Base-by-base conservation (phyloP, 2,797 vertebrate species). In the Sebastes taczanowskii region DNA sequence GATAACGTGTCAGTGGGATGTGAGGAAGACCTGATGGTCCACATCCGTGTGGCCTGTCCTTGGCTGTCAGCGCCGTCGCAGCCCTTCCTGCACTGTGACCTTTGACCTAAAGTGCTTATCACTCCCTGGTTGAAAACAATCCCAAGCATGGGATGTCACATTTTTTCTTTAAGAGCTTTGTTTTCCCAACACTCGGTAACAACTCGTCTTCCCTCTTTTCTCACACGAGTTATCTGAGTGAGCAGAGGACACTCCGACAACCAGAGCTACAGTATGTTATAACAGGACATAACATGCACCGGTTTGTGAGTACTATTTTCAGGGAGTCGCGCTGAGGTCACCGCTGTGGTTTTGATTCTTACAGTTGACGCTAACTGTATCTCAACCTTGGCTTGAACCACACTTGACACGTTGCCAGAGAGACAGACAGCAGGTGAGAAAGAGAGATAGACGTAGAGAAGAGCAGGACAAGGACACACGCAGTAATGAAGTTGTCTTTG, bases 91-190 rank as follows among this genome's bases (percentile, higher is more conserved):
- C 81, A 29, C 74, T 70, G 73, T 80, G 84, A 92, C 88, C 91
- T 95, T 90, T 94, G 88, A 93, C 91, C 91, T 72, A 82, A 86
- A 90, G 88, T 86, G 71, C 92, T 92, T 91, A 90, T 94, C 89
- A 65, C 68, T 64, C 77, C 63, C 71, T 77, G 60, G 73, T 80
- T 82, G 20, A 84, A 92, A 95, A 93, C 90, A 91, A 92, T 92
- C 83, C 72, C 20, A 42, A 78, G 63, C 65, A 81, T 70, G 70
- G 68, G 60, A 85, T 88, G 81, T 77, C 71, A 42, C 71, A 61
- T 88, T 84, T 90, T 89, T 88, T 88, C 60, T 72, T 71, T 11
- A 80, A 75, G 70, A 63, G 64, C 42, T 84, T 83, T 88, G 76
- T 84, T 90, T 86, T 80, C 29, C 66, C 4, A 27, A 63, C 69